Percentiles rank a stretch among this genome's conserved stretches.
Conservation (phyloP, 2,797 vertebrate species). For the Lepilemur ruficaudatus region DNA sequence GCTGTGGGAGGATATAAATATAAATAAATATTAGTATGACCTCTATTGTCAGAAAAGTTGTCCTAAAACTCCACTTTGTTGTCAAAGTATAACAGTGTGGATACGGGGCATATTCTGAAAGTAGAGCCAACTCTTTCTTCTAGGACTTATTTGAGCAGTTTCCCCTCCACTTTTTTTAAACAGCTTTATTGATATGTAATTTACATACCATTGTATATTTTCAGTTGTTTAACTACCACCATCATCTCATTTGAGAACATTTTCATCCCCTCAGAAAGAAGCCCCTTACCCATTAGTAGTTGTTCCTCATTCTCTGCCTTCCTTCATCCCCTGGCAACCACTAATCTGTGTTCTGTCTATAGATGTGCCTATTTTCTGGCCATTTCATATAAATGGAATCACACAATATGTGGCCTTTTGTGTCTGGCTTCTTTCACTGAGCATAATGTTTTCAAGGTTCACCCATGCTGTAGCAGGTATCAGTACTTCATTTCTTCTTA, state of each 20-base stretch:
- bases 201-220: neutral
- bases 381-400: neutral
- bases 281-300: neutral
- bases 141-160: neutral
- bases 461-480: neutral
- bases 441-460: neutral
- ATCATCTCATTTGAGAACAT: conserved; percentile 19
- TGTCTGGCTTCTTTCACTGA: neutral
- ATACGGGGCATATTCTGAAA: neutral
- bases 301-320: neutral
- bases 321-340: neutral
- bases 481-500: neutral
- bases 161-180: neutral
- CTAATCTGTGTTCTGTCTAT: neutral
- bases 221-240: neutral
- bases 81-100: neutral
- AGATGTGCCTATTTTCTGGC: neutral
- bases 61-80: neutral
- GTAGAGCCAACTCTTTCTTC: neutral
- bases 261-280: conserved; percentile 25
- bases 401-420: neutral
- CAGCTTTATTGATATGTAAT: neutral
- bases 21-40: neutral
- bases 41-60: neutral
- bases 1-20: neutral